Evolutionary conservation across 2,888 invertebrate species (phyloP), one percentile per base, ranked within the genome.

Genomic region (Aromia moschata): DNA sequence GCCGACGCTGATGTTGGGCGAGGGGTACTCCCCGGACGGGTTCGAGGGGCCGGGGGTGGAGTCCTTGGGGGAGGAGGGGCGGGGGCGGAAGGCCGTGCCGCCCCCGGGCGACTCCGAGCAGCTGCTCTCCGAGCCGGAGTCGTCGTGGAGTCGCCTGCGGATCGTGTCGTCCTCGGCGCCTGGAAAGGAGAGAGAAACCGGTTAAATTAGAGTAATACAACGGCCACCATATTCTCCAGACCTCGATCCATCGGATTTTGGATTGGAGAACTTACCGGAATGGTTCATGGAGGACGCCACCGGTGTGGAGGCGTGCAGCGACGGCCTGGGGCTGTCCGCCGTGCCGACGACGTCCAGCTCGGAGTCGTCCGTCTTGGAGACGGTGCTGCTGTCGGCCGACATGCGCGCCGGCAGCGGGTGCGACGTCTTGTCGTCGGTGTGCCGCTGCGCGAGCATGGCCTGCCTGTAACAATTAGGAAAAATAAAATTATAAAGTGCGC

Each of bases 1-100:
- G 47, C 96, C 96, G 36, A 96, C 91, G 25, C 94, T 94, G 64
- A 96, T 95, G 83, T 96, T 96, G 14, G 96, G 96, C 65, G 93
- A 90, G 0, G 94, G 94, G 67, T 92, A 92, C 57, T 81, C 81
- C 73, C 86, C 80, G 71, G 84, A 70, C 68, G 87, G 82, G 65
- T 86, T 87, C n/a, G 87, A 86, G 0, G 86, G 85, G 16, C 82
- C 80, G 1, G 77, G 73, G 5, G 74, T 65, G 1, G 72, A 65
- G 25, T 75, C 74, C 59, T 77, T 76, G 80, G 81, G 85, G 74
- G 84, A 56, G 2, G 84, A 82, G 0, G 79, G 74, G 2, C 78
- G 72, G 1, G 79, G 79, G 45, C 80, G 70, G 62, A 81, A 81
- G 1, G 80, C 80, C 1, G 80, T 80, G 57, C 79, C 79, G 57